Evolutionary conservation across 1,140 invertebrate genomes (phyloP), one percentile per base, ranked within the genome.

Genomic region (Lordiphosa stackelbergi): DNA sequence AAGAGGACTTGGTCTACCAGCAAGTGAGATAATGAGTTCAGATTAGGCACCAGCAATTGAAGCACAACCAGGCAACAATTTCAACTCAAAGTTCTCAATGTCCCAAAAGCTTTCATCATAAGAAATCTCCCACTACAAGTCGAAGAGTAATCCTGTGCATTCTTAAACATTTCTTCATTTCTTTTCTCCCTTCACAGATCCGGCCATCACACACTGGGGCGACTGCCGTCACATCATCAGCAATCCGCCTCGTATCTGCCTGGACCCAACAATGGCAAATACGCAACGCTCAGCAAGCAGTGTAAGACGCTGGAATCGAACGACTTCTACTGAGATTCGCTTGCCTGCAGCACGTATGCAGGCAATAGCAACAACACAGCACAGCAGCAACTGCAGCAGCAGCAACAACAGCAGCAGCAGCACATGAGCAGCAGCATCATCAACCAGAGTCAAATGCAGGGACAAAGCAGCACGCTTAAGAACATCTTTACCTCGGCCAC

Each of bases 291-390:
- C 87, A 96, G 94, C 92, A 96, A 96, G 90, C 95, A 96, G 89
- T 97, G 95, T 92, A 97, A 97, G 89, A 97, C 95, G 55, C 90
- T 96, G n/a, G 95, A 96, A 89, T 95, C 95, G 42, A 95, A 93
- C 81, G 95, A 97, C 90, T 97, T 96, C 89, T 97, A 97, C 94
- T 97, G 94, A 95, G 94, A 92, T 87, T 91, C 90, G 90, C 89
- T 90, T 88, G 90, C 90, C 90, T 90, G 90, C 90, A 90, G 66
- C 65, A 62, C 71, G 47, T 72, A 83, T 87, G 89, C 89, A 88
- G 88, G 86, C 88, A 88, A 75, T 84, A 86, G 84, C 84, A 87
- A 77, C 86, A 88, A 73, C 78, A 86, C 78, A 84, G 66, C 75
- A 71, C 73, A 66, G 56, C 75, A 68, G 41, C 77, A 77, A 31